Percentiles rank a stretch among this genome's conserved stretches.
Evolutionary conservation across 2,888 invertebrate species (phyloP).

Genomic region (Eilema depressum): DNA sequence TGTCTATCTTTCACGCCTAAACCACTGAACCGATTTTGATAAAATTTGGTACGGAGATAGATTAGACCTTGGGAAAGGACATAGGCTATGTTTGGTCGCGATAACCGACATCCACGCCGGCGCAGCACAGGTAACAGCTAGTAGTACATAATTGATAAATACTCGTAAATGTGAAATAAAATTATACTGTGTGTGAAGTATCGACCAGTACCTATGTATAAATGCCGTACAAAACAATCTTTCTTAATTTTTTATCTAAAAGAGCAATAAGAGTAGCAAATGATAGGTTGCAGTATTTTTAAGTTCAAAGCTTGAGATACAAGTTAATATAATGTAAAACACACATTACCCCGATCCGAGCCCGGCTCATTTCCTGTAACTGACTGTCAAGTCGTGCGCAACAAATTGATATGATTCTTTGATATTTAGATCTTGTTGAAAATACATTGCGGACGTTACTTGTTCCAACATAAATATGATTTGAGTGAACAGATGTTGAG

Average conservation of each 20-base stretch:
- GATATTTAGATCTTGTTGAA: conserved; percentile 22
- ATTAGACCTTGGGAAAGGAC: too few species aligned
- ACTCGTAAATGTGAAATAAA: too few species aligned
- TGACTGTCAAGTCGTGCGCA: conserved; percentile 8
- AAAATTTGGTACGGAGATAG: too few species aligned
- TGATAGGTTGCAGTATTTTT: background rate
- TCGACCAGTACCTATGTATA: too few species aligned
- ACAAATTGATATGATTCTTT: conserved; percentile 16
- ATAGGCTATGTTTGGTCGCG: too few species aligned
- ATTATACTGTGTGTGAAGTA: too few species aligned
- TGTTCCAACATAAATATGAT: background rate
- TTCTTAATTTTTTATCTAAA: background rate
- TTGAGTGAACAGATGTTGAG: background rate
- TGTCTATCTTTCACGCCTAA: too few species aligned
- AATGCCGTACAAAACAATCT: too few species aligned
- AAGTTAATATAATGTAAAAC: conserved; percentile 1
- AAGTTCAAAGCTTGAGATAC: background rate
- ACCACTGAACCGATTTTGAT: too few species aligned
- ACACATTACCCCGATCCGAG: background rate
- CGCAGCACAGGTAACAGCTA: too few species aligned
- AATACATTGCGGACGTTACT: conserved; percentile 8
- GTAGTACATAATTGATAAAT: too few species aligned
- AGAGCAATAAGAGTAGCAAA: background rate
- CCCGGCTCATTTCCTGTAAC: background rate
- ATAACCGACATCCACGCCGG: too few species aligned